Base-by-base conservation (phyloP, 1,140 invertebrate species). In the Dolichoris vasculosae region DNA sequence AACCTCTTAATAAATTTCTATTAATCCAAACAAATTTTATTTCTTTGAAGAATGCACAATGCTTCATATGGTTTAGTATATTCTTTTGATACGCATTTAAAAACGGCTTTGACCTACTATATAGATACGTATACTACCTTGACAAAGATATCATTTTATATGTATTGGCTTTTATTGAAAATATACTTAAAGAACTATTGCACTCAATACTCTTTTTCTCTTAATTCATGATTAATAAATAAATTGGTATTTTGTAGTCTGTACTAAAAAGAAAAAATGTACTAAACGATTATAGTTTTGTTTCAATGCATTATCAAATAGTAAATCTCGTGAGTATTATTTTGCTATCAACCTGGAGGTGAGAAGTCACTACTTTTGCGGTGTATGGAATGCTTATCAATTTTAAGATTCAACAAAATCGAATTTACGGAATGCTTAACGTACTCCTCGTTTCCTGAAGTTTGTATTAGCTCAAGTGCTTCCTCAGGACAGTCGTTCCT, bases 91-190 rank as follows among this genome's bases (percentile, higher is more conserved):
- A 13, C 30, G 67, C 32, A 38, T 38, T 69, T 38, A 38, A 38
- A 73, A 40, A 0, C 40, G 38, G 69, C 69, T 43, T 43, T 73
- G 69, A 73, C 69, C 69, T 73, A 73, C 69, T 73, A 23, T 43
- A 73, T 11, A 23, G 4, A 32, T 38, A n/a, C 38, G 69, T 15
- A 69, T 15, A 23, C 40, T 13, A 23, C 38, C 67, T 2, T n/a
- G 35, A 1, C 69, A 11, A 67, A 2, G 7, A 35, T 32, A 67
- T 67, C 32, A 67, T 67, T 43, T 26, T 8, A 43, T 9, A 2
- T 7, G 69, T 7, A 43, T 26, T 43, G 38, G 40, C 11, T 23
- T 73, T n/a, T 43, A 73, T 73, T 73, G 38, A 43, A 43, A 40
- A 23, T 8, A 73, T 35, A 69, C 9, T 1, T 26, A 59, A 59